Evolutionary conservation across 2,113 vertebrate species (phyloP).

Genomic region (Centropristis striata): DNA sequence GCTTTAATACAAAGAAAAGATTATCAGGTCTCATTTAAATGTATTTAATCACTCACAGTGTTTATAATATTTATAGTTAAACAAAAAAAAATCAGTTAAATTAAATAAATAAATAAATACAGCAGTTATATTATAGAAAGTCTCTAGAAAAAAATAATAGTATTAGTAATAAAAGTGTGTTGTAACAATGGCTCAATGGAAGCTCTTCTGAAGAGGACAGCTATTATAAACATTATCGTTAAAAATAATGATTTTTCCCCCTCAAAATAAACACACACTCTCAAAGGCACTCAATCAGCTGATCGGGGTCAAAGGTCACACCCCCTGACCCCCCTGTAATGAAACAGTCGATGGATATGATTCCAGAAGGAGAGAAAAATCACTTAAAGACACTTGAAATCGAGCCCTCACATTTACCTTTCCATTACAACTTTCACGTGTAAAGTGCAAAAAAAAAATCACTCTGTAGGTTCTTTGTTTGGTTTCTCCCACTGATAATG

Average conservation of each 20-base stretch:
- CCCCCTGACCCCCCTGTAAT: slow-evolving; percentile 7
- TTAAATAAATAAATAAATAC: background rate
- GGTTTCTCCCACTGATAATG: slow-evolving; percentile 5
- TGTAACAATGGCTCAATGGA: background rate
- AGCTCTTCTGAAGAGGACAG: background rate
- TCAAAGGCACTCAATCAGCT: slow-evolving; percentile 11
- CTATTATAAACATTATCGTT: background rate
- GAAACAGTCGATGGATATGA: background rate
- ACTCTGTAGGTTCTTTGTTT: background rate
- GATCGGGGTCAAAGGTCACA: slow-evolving; percentile 22
- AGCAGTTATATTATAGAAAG: background rate
- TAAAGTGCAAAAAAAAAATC: slow-evolving; percentile 1
- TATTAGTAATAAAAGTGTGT: background rate
- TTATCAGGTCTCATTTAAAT: too few relatives aligned
- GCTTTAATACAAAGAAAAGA: too few relatives aligned
- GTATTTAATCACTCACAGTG: too few relatives aligned
- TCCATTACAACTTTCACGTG: background rate
- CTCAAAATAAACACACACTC: background rate
- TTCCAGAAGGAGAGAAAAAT: background rate
- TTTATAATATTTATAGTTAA: too few relatives aligned
- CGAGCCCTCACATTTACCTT: background rate
- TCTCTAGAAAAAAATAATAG: background rate
- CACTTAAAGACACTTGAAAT: background rate
- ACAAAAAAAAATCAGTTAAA: too few relatives aligned
- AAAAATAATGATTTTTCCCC: slow-evolving; percentile 10